Conservation (phyloP, 1,140 invertebrate genomes). For the Neodiprion fabricii region DNA sequence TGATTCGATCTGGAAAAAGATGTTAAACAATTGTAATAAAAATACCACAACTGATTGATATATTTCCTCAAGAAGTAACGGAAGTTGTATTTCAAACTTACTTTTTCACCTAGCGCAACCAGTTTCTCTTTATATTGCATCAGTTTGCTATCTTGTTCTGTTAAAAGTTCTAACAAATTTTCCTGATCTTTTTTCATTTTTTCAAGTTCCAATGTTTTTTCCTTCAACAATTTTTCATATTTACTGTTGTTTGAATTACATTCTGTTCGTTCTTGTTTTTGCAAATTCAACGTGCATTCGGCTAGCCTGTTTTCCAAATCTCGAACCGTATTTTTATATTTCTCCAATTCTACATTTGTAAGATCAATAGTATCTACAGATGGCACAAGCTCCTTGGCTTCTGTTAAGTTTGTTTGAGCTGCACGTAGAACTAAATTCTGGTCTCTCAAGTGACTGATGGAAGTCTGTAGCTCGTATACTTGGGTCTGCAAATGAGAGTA, state of each 20-base stretch:
- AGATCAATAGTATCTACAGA: slow-evolving; percentile 31
- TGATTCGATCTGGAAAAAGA: slow-evolving; percentile 46
- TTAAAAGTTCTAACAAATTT: slow-evolving; percentile 83
- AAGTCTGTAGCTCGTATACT: slow-evolving; percentile 73
- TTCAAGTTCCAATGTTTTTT: slow-evolving; percentile 68
- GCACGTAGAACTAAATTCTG: slow-evolving; percentile 89
- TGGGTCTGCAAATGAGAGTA: slow-evolving; percentile 62
- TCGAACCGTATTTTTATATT: slow-evolving; percentile 42
- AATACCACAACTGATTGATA: neutral
- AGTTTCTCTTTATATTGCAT: slow-evolving; percentile 74
- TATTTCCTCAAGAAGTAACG: neutral
- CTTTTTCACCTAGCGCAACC: slow-evolving; percentile 72
- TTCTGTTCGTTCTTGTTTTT: slow-evolving; percentile 40
- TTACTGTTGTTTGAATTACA: slow-evolving; percentile 35
- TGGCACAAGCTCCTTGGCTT: slow-evolving; percentile 30
- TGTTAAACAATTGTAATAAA: neutral
- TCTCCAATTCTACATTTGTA: slow-evolving; percentile 44
- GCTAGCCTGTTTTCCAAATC: slow-evolving; percentile 48
- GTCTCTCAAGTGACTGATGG: slow-evolving; percentile 81
- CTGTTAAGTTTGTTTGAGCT: slow-evolving; percentile 47
- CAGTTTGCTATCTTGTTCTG: slow-evolving; percentile 83
- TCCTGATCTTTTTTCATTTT: slow-evolving; percentile 88
- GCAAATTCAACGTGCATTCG: slow-evolving; percentile 38
- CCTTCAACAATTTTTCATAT: slow-evolving; percentile 51
- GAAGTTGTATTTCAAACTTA: slow-evolving; percentile 38